Base-by-base conservation (phyloP, 1,140 invertebrate genomes). In the Aphaenogaster ashmeadi region DNA sequence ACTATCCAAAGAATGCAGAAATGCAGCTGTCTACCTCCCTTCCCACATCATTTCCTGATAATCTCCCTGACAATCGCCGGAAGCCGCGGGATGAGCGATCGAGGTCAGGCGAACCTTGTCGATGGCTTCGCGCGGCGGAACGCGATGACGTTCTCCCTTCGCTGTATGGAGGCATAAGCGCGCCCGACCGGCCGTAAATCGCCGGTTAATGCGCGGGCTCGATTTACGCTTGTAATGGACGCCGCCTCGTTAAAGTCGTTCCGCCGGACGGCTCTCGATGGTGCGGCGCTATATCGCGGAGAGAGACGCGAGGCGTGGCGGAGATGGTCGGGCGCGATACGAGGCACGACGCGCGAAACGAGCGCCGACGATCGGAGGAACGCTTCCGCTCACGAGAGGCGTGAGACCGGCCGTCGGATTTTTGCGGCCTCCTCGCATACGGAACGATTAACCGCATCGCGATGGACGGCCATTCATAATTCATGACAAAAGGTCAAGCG, bases 211-310 rank as follows among this genome's bases (percentile, higher is more conserved):
- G 80, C 67, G 52, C 80, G 54, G 18, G 67, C 67, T 83, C 67
- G 80, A 74, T 83, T 83, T 83, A 74, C 67, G 80, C 80, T 21
- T 60, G 80, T 83, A 83, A 83, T 83, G 67, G 54, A 83, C 67
- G 80, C 67, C 58, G 80, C 67, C 67, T 83, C 80, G 80, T 83
- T 83, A 74, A 58, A 83, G 80, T 83, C 52, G 80, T 83, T 83
- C 67, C 67, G 67, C 80, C 54, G 80, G 52, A 74, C 80, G 80
- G 38, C 38, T 56, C 66, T 56, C 38, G 78, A 56, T 52, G 33
- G 64, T 36, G 36, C 62, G 60, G 38, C 13, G 66, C 54, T 72
- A 72, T 36, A 83, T 58, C 41, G 62, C 66, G 79, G 27, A 15
- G 44, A 71, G 67, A 38, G 62, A 60, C 80, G 67, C 80, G 38